phyloP scores from a whole-genome alignment of 2,113 vertebrate genomes.

The Pundamilia nyererei region DNA sequence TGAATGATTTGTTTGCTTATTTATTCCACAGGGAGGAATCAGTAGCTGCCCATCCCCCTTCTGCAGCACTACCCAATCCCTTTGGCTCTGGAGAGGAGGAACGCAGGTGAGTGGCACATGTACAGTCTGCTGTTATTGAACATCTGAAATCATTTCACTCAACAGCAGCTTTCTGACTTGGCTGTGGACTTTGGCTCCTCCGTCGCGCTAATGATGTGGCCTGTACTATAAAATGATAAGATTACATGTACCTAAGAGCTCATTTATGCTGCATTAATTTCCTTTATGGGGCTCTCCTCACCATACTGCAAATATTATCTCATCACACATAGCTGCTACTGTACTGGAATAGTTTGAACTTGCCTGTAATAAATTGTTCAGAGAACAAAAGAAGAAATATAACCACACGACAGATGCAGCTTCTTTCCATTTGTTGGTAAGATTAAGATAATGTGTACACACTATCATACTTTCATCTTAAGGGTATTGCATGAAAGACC shows the following conservation, averaged over 20 bases:
- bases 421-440: not conserved
- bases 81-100: constrained; percentile 61
- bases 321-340: not conserved
- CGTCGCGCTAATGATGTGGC: constrained; percentile 4
- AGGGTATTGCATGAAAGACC: not conserved
- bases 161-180: not conserved
- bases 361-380: not conserved
- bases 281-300: not conserved
- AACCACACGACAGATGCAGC: not conserved
- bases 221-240: constrained; percentile 9
- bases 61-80: constrained; percentile 45
- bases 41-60: not conserved
- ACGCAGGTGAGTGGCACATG: constrained; percentile 44
- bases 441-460: not conserved
- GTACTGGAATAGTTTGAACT: not conserved
- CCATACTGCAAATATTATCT: not conserved
- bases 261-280: not conserved
- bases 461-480: not conserved
- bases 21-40: constrained; percentile 31
- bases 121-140: not conserved
- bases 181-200: constrained; percentile 45
- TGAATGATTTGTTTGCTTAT: not conserved
- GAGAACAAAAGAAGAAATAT: not conserved
- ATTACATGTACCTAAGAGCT: not conserved
- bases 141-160: not conserved